Base-by-base conservation (phyloP, 2,797 vertebrate genomes). In the Clarias laeviceps region DNA sequence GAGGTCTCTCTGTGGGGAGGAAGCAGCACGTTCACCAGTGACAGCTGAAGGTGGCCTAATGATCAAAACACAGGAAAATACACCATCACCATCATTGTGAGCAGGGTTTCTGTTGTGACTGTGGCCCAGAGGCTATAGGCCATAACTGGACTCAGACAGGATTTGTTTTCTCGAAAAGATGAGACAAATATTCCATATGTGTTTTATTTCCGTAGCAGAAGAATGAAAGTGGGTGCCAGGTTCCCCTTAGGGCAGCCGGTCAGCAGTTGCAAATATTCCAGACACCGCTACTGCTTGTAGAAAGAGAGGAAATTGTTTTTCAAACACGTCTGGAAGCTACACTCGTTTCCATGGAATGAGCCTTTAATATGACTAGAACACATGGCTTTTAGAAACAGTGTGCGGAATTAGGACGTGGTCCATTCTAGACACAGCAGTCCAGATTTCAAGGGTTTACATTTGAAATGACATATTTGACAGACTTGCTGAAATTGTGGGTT, bases 41-140 rank as follows among this genome's bases (percentile, higher is more conserved):
- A 91, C 91, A 92, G 89, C 90, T 91, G 91, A 89, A 84, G 80
- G 83, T 88, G 80, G 45, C 69, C 81, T 86, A 87, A 86, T 89
- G 82, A 86, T 87, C 83, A 77, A 81, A 83, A 64, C 86, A 77
- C 84, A 84, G 82, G 69, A 87, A 74, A 80, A 66, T 69, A 45
- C 70, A 74, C 73, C 69, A 74, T 68, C 69, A 70, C 82, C 37
- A 68, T 62, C 57, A 78, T 74, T 34, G 80, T 14, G 66, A 85
- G 61, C 86, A 18, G 34, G 27, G 66, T 77, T n/a, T 82, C n/a
- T 84, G 18, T 81, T 18, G 9, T n/a, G 50, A 17, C 61, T 84
- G 59, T 59, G 69, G 69, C 54, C n/a, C 27, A 22, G 29, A 65
- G 32, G 37, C 37, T 82, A 40, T 40, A 59, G 65, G 24, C 9